These are phyloP conservation scores for Chrysocyon brachyurus DNA, from an alignment of 2,797 vertebrate species.

Conservation along the genomic window DNA sequence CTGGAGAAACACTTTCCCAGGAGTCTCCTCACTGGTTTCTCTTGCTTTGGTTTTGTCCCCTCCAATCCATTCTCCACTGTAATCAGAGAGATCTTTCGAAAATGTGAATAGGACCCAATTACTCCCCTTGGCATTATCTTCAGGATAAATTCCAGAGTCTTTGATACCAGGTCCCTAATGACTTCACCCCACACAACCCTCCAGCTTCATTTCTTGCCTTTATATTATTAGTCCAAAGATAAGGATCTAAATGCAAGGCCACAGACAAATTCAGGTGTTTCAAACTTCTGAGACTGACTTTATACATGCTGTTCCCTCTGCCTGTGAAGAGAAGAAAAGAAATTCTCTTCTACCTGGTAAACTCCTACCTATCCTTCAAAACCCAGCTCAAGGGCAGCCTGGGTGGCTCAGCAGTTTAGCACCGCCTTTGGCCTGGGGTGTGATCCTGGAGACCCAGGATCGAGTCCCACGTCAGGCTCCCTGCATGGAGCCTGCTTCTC, in stretches of 20 bases:
- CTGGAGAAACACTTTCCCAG: conserved; percentile 41
- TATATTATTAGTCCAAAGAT: not conserved
- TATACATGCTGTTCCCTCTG: not conserved
- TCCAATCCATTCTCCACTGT: conserved; percentile 51
- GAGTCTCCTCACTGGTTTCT: conserved; percentile 49
- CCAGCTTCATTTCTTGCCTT: not conserved
- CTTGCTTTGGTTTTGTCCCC: conserved; percentile 33
- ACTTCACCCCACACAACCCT: not conserved
- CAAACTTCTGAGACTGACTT: not conserved
- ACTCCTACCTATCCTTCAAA: not conserved
- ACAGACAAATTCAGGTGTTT: not conserved
- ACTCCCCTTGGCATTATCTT: not conserved
- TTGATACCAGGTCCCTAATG: not conserved
- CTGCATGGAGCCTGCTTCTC: too few species aligned
- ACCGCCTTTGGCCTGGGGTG: too few species aligned
- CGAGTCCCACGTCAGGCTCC: too few species aligned
- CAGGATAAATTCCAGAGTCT: conserved; percentile 17
- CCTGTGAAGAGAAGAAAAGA: not conserved
- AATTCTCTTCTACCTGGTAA: conserved; percentile 31
- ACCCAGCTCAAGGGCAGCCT: not conserved
- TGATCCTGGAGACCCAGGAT: too few species aligned
- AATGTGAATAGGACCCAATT: conserved; percentile 39
- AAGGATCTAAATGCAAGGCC: not conserved
- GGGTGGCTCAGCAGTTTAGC: too few species aligned
- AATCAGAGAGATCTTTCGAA: conserved; percentile 67